phyloP scores from a whole-genome alignment of 2,888 invertebrate genomes.

The Lepidonotus clava region DNA sequence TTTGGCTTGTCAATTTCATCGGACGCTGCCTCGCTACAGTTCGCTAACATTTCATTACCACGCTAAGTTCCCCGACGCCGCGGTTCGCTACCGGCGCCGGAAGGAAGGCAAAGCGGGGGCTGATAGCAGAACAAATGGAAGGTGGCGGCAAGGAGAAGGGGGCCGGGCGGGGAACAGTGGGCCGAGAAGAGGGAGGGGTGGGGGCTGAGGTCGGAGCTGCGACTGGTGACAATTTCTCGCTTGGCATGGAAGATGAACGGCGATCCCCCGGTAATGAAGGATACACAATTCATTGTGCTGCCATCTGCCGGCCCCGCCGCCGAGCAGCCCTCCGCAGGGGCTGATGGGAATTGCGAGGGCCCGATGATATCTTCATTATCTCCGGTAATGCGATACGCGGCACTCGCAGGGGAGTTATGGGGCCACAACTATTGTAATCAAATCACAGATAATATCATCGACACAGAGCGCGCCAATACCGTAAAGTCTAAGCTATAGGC shows the following conservation, averaged over 20 bases:
- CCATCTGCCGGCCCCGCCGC: conserved; percentile 14
- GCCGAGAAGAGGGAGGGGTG: too few relatives aligned
- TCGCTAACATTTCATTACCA: conserved; percentile 39
- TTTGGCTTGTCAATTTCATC: conserved; percentile 19
- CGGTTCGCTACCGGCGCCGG: not conserved
- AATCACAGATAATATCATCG: conserved; percentile 6
- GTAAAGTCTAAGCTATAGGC: too few relatives aligned
- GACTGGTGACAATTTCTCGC: conserved; percentile 28
- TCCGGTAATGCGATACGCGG: conserved; percentile 31
- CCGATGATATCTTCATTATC: conserved; percentile 48
- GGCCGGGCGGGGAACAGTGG: not conserved
- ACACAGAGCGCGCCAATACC: not conserved
- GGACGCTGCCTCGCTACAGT: not conserved
- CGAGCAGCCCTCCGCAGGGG: not conserved
- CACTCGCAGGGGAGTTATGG: conserved; percentile 7
- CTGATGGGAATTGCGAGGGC: conserved; percentile 40
- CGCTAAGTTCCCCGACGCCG: conserved; percentile 9
- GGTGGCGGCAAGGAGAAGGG: not conserved
- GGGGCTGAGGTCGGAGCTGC: not conserved
- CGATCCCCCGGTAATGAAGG: not conserved
- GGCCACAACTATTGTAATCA: conserved; percentile 41
- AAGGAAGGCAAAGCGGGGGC: conserved; percentile 21
- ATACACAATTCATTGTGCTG: conserved; percentile 49
- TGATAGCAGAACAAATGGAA: conserved; percentile 46
- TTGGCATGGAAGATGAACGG: conserved; percentile 1